These are phyloP conservation scores for Diorhabda elongata DNA, from an alignment of 1,140 invertebrate species.

Conservation along the genomic window DNA sequence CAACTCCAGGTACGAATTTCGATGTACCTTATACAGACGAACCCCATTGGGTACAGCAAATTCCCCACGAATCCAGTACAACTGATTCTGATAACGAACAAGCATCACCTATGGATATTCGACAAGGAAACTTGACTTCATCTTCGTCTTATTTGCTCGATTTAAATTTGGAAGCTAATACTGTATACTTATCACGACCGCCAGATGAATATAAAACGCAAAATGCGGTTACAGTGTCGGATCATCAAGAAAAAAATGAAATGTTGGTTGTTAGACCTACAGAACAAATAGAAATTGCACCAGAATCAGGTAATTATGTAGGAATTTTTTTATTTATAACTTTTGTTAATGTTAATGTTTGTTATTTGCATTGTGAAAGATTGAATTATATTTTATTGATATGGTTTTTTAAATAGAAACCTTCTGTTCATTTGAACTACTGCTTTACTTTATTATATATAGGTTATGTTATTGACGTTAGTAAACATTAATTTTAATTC, in stretches of 20 bases:
- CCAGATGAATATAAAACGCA: conserved; percentile 37
- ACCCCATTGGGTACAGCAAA: conserved; percentile 69
- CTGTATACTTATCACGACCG: conserved; percentile 57
- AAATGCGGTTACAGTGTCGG: conserved; percentile 10
- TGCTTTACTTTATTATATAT: too few species aligned
- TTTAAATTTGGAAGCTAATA: conserved; percentile 62
- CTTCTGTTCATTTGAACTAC: too few species aligned
- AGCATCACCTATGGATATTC: conserved; percentile 37
- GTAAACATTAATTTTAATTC: too few species aligned
- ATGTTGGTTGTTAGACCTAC: conserved; percentile 37
- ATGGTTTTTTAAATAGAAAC: too few species aligned
- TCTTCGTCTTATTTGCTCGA: conserved; percentile 64
- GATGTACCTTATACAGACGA: conserved; percentile 49
- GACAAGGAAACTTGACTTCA: conserved; percentile 50
- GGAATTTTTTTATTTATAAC: neutral
- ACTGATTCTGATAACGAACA: conserved; percentile 57
- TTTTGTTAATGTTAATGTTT: too few species aligned
- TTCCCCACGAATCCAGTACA: conserved; percentile 56
- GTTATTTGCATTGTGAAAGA: too few species aligned
- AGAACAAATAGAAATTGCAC: conserved; percentile 42
- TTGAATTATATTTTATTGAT: too few species aligned
- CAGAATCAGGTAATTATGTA: conserved; percentile 40
- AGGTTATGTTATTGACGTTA: too few species aligned
- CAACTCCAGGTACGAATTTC: conserved; percentile 26
- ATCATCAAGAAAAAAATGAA: conserved; percentile 27